These are phyloP conservation scores for Apocrypta bakeri DNA, from an alignment of 1,140 invertebrate genomes.

Conservation along the genomic window DNA sequence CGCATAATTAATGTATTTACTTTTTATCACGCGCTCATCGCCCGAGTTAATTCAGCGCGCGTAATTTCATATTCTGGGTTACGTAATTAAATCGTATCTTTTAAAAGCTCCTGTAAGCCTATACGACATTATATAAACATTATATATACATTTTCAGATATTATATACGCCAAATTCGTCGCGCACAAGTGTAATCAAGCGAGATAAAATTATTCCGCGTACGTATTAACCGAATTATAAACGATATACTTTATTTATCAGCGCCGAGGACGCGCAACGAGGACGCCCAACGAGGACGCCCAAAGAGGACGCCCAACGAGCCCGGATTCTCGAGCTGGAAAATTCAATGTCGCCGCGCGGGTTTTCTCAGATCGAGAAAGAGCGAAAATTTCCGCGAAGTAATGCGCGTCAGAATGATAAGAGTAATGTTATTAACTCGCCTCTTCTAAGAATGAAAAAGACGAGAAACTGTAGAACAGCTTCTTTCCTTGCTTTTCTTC, in stretches of 20 bases:
- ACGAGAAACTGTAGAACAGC: no score
- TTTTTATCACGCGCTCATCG: neutral
- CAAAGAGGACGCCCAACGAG: no score
- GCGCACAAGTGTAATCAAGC: neutral
- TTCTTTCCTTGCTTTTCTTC: no score
- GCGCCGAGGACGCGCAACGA: no score
- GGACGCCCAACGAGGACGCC: no score
- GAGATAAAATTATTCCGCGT: neutral
- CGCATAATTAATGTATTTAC: conserved; percentile 18
- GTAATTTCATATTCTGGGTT: neutral
- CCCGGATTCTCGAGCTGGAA: neutral
- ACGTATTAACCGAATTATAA: neutral
- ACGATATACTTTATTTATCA: neutral
- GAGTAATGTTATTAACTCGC: neutral
- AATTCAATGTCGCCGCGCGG: neutral
- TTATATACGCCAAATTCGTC: neutral
- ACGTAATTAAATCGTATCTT: conserved; percentile 11
- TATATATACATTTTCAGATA: no score
- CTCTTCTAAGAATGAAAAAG: neutral
- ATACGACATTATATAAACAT: neutral
- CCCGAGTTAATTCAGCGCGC: neutral
- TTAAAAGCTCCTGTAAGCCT: no score
- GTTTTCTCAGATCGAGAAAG: no score
- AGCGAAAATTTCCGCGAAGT: no score
- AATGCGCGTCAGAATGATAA: neutral